Evolutionary conservation across 1,140 invertebrate genomes (phyloP).

Genomic region (Xylocopa sonorina): DNA sequence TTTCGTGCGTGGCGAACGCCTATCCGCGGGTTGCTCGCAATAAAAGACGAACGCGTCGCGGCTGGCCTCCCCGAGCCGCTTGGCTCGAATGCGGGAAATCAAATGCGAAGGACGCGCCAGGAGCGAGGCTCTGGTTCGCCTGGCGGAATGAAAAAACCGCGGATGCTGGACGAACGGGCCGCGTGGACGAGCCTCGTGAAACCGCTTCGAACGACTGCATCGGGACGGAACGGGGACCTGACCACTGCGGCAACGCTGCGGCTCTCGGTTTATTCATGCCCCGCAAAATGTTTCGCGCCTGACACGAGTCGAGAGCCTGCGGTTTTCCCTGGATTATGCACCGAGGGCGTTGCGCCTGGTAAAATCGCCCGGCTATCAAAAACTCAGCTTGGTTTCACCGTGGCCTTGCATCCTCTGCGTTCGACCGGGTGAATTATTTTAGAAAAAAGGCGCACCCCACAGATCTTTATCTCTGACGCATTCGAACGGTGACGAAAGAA

Average conservation of each 20-base stretch:
- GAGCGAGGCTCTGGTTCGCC: slow-evolving; percentile 21
- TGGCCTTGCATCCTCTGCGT: neutral
- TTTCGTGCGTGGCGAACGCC: slow-evolving; percentile 44
- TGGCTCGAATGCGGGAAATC: slow-evolving; percentile 65
- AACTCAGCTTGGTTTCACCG: slow-evolving; percentile 59
- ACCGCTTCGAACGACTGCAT: slow-evolving; percentile 50
- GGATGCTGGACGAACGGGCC: slow-evolving; percentile 31
- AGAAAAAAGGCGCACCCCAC: slow-evolving; percentile 10
- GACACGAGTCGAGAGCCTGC: slow-evolving; percentile 38
- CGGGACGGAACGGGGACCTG: neutral
- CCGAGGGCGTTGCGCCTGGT: slow-evolving; percentile 67
- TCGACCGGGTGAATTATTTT: slow-evolving; percentile 28
- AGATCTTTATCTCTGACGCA: neutral
- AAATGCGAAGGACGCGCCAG: slow-evolving; percentile 42
- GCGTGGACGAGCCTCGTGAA: slow-evolving; percentile 47
- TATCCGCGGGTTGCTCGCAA: neutral
- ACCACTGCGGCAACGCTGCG: slow-evolving; percentile 57
- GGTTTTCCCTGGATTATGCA: slow-evolving; percentile 72
- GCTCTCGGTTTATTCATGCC: slow-evolving; percentile 72
- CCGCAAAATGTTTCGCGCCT: slow-evolving; percentile 75
- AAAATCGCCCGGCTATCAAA: slow-evolving; percentile 76
- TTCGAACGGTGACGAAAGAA: slow-evolving; percentile 10
- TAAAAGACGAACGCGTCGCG: slow-evolving; percentile 11
- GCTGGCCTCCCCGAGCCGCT: slow-evolving; percentile 53
- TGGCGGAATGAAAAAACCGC: slow-evolving; percentile 23